phyloP scores from a whole-genome alignment of 2,888 invertebrate species.

The Antheraea yamamai region DNA sequence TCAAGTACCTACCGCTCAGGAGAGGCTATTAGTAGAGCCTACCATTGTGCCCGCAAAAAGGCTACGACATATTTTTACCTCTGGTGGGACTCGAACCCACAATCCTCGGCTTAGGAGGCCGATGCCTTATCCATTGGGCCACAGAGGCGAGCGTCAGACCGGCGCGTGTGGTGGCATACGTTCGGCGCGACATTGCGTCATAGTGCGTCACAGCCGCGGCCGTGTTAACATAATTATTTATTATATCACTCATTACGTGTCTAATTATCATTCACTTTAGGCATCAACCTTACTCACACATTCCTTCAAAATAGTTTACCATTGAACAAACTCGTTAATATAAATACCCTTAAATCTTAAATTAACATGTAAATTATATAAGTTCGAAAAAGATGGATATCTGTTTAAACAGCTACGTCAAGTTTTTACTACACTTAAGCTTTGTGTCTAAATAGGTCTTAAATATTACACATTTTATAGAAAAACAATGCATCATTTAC shows the following conservation, averaged over 20 bases:
- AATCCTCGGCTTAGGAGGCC: conserved; percentile 93
- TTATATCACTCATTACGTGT: conserved; percentile 16
- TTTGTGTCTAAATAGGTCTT: not conserved
- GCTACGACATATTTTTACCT: conserved; percentile 78
- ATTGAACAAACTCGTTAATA: not conserved
- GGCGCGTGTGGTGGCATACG: conserved; percentile 86
- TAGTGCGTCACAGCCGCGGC: conserved; percentile 42
- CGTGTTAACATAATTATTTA: conserved; percentile 44
- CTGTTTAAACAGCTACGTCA: not conserved
- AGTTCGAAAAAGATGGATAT: not conserved
- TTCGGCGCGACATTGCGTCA: conserved; percentile 61
- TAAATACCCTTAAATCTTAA: not conserved
- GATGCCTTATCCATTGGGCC: conserved; percentile 93
- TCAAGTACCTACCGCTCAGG: not conserved
- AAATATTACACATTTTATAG: not conserved
- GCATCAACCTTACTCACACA: not conserved
- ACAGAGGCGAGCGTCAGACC: conserved; percentile 92
- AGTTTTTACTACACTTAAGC: not conserved
- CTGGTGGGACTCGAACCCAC: conserved; percentile 94
- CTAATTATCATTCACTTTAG: conserved; percentile 12
- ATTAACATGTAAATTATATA: not conserved
- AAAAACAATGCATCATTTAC: not conserved
- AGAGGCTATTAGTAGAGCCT: not conserved
- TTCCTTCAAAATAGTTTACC: not conserved
- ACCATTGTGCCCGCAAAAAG: conserved; percentile 47